Evolutionary conservation across 2,113 vertebrate genomes (phyloP), one percentile per base, ranked within the genome.

Genomic region (Uria aalge): DNA sequence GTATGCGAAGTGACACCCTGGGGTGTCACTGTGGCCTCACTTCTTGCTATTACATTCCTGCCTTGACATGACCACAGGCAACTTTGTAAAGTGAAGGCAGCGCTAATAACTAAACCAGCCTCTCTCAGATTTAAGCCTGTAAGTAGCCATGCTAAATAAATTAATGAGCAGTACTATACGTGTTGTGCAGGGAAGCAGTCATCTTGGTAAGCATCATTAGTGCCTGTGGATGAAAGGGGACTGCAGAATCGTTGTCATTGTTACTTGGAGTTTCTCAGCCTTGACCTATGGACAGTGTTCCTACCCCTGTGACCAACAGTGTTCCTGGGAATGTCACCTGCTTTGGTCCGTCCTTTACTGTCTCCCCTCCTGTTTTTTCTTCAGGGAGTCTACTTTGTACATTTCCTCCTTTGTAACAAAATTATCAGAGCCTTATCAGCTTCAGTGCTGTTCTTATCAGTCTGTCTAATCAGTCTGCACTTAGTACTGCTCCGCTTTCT

Each of bases 201-300:
- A 56, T 32, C 26, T 69, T 0, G 0, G 0, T 40, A 29, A 45
- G 36, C 1, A 2, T 76, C 11, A 14, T 10, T n/a, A 11, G 5
- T 64, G 48, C 66, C 52, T 74, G n/a, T 67, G 50, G 41, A 76
- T 59, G 76, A 72, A 94, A 55, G 43, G 13, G 8, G 9, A 34
- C 73, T 78, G 56, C 41, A 62, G 38, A 75, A 68, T 72, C 2
- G 2, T 60, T 10, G 16, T 57, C 11, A 52, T 26, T 30, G 26
- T 78, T 67, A 22, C 38, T 53, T 74, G 24, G 24, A 57, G n/a
- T 29, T 62, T 85, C 55, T 66, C 24, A 71, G 19, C 34, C 18
- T 40, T 84, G 24, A 45, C 52, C 21, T 66, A 6, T 5, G 16
- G 36, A 34, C 6, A 0, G 0, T 30, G 27, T 63, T 92, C 11